These are phyloP conservation scores for Rhodeus uyekii DNA, from an alignment of 2,797 vertebrate genomes.

Conservation along the genomic window DNA sequence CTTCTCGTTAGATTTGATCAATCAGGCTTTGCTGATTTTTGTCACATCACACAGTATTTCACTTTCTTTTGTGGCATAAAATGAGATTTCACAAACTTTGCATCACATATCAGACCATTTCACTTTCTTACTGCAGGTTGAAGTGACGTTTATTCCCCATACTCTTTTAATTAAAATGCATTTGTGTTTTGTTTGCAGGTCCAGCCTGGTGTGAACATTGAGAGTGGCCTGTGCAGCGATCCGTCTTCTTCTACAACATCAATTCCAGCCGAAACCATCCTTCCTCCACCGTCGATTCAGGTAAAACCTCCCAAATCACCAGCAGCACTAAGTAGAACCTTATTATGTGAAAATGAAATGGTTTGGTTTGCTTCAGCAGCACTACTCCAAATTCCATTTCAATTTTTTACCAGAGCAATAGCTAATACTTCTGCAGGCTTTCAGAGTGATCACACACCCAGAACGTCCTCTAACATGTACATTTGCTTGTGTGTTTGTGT, in stretches of 20 bases:
- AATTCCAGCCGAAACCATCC: background rate
- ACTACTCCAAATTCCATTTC: background rate
- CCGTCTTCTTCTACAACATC: conserved; percentile 40
- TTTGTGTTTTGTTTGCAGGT: conserved; percentile 69
- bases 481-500: conserved; percentile 33
- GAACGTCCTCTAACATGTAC: background rate
- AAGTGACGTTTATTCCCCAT: background rate
- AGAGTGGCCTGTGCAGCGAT: conserved; percentile 62
- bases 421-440: conserved; percentile 27
- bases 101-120: background rate
- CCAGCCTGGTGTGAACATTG: conserved; percentile 82
- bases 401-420: background rate
- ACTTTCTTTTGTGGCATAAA: background rate
- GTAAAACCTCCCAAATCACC: conserved; percentile 62
- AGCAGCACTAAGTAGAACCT: conserved; percentile 3
- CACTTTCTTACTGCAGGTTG: background rate
- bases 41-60: background rate
- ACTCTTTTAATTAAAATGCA: background rate
- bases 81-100: background rate
- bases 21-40: background rate
- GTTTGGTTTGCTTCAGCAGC: background rate
- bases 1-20: background rate
- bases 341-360: background rate
- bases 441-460: conserved; percentile 31
- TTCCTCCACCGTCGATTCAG: conserved; percentile 67